A percentile compares a stretch with the other conserved stretches of the same genome.
phyloP scores from a whole-genome alignment of 2,113 vertebrate species.

The Lontra canadensis region DNA sequence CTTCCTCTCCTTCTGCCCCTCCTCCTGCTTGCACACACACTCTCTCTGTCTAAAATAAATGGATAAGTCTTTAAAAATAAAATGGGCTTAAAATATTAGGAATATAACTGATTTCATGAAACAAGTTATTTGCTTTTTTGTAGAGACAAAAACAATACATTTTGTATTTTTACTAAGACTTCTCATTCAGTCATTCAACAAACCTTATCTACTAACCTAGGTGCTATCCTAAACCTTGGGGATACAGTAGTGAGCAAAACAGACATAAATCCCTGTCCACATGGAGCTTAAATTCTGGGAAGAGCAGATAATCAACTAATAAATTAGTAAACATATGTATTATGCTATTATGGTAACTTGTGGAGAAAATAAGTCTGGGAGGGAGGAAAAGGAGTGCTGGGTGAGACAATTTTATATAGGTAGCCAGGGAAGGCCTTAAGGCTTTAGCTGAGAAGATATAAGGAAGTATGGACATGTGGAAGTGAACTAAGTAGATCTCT shows the following conservation, averaged over 20 bases:
- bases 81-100: conserved; percentile 13
- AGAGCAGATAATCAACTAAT: not conserved
- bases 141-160: not conserved
- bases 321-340: not conserved
- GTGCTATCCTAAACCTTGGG: not conserved
- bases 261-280: not conserved
- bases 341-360: not conserved
- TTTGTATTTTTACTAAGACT: not conserved
- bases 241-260: not conserved
- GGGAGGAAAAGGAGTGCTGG: not conserved
- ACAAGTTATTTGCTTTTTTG: not conserved
- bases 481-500: not conserved
- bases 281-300: not conserved
- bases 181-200: not conserved
- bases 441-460: not conserved
- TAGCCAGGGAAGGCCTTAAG: not conserved
- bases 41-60: not conserved
- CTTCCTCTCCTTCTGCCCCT: not conserved
- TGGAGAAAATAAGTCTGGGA: not conserved
- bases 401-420: not conserved
- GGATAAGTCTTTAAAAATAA: not conserved
- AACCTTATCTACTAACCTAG: not conserved
- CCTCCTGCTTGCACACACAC: not conserved
- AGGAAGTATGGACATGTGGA: not conserved
- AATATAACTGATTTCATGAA: not conserved